These are phyloP conservation scores for Neogale vison DNA, from an alignment of 2,113 vertebrate genomes.

Conservation along the genomic window DNA sequence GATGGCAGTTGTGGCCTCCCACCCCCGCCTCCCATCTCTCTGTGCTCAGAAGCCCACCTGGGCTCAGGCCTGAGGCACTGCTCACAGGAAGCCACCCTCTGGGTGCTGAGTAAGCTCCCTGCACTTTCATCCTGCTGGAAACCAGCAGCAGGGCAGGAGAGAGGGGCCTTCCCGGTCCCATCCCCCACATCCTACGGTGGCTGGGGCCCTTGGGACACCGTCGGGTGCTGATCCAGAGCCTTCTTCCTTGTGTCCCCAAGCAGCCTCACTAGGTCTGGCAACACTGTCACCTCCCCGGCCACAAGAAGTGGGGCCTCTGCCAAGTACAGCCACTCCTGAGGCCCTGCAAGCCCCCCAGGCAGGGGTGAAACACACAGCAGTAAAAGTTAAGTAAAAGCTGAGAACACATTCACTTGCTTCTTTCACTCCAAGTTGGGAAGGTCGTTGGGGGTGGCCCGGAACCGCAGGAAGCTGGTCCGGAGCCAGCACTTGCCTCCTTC, in stretches of 20 bases:
- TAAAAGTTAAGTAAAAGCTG: slow-evolving; percentile 64
- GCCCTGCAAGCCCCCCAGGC: slow-evolving; percentile 52
- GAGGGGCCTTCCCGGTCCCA: not conserved
- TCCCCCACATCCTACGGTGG: not conserved
- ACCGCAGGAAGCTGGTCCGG: slow-evolving; percentile 48
- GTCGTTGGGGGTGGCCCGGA: slow-evolving; percentile 63
- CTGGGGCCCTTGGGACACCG: not conserved
- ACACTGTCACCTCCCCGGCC: fast-evolving
- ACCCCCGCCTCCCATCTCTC: fast-evolving
- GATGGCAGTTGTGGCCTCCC: fast-evolving
- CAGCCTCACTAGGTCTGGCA: not conserved
- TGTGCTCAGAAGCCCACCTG: slow-evolving; percentile 69
- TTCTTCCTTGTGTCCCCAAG: not conserved
- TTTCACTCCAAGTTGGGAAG: slow-evolving; percentile 52
- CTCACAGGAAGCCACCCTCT: slow-evolving; percentile 81
- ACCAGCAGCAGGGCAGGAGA: fast-evolving
- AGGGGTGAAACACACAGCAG: slow-evolving; percentile 70
- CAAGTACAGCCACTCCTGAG: not conserved
- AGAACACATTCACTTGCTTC: slow-evolving; percentile 79
- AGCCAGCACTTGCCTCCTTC: not conserved
- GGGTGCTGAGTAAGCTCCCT: not conserved
- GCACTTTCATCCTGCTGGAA: slow-evolving; percentile 72
- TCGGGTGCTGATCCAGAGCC: not conserved
- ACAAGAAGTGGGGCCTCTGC: slow-evolving; percentile 41
- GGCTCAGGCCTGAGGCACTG: slow-evolving; percentile 78